Evolutionary conservation across 2,797 vertebrate genomes (phyloP).

Genomic region (Alcedo atthis): DNA sequence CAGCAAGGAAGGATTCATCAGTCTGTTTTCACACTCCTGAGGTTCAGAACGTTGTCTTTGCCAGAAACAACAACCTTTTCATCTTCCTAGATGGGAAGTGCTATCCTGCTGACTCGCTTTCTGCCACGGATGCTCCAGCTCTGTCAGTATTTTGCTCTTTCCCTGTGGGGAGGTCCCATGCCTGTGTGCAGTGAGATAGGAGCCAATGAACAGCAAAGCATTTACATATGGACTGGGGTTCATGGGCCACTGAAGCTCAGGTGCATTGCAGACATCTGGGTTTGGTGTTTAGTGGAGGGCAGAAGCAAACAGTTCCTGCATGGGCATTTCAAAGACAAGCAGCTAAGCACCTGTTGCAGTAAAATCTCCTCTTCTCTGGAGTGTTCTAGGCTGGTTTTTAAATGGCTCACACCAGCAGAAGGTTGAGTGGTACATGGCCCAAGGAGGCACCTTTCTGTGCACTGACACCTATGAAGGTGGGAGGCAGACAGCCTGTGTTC

Average conservation of each 20-base stretch:
- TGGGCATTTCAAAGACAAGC: background rate
- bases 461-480: background rate
- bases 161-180: background rate
- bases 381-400: background rate
- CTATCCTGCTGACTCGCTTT: background rate
- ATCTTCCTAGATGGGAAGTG: background rate
- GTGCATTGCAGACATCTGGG: background rate
- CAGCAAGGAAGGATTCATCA: background rate
- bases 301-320: background rate
- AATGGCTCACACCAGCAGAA: background rate
- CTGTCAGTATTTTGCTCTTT: background rate
- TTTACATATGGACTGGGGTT: background rate
- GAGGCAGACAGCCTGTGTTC: background rate
- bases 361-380: background rate
- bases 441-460: background rate
- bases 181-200: background rate
- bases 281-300: background rate
- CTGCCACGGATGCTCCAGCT: background rate
- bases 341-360: background rate
- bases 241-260: background rate
- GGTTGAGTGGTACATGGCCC: too few relatives aligned
- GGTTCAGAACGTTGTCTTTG: background rate
- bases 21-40: constrained; percentile 33
- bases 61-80: constrained; percentile 31
- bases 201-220: background rate